Evolutionary conservation across 2,888 invertebrate species (phyloP), one percentile per base, ranked within the genome.

Genomic region (Amblyteles armatorius): DNA sequence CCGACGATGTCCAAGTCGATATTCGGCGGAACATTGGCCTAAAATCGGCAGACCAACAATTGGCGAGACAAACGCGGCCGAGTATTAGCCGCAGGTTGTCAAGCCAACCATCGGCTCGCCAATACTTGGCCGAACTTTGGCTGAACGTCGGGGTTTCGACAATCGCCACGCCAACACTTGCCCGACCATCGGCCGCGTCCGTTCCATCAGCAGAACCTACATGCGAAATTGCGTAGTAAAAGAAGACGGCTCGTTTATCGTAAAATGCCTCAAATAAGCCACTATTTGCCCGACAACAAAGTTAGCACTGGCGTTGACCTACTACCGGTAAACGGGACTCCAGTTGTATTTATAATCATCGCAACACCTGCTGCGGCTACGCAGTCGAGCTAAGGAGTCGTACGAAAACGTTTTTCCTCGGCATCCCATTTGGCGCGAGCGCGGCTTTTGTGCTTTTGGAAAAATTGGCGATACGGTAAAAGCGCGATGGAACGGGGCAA

Each of bases 281-380:
- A 60, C 26, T 57, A 57, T 40, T 72, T 57, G 19, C 22, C 13
- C 0, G 26, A 22, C 29, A 29, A 69, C 57, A 72, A 72, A 65
- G n/a, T 50, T 71, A 68, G 44, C 0, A 55, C 6, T 26, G 36
- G 2, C 29, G 40, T 33, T 33, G 79, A 65, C 79, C 71, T 50
- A 72, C 33, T 72, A 52, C 44, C 50, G 63, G 22, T 63, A 26
- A 79, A 79, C 79, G 79, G 79, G 72, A 80, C 55, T 72, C 67
- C 19, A 67, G 29, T 67, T 78, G 73, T 67, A 80, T 80, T 80
- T 73, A 72, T 73, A 80, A 79, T 79, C 67, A 73, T 73, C 72
- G 65, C 67, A 73, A 60, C 79, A 80, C 73, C 79, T 80, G 79
- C 44, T 72, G 79, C 29, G 19, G 67, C 55, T 11, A 22, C n/a